These are phyloP conservation scores for Lucilia sericata DNA, from an alignment of 1,140 invertebrate species.

Conservation along the genomic window DNA sequence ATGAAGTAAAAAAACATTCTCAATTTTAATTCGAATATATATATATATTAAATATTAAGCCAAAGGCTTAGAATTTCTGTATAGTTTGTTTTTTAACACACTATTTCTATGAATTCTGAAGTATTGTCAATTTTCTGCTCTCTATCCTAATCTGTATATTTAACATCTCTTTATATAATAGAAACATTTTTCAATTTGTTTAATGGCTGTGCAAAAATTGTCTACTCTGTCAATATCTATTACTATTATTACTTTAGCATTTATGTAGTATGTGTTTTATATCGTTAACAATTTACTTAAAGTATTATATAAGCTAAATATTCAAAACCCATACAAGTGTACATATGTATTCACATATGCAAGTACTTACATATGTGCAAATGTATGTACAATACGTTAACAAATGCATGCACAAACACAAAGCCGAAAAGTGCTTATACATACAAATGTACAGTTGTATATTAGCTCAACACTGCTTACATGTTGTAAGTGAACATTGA, in stretches of 20 bases:
- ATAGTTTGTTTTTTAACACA: no score
- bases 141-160: no score
- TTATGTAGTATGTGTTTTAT: neutral
- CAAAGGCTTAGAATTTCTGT: no score
- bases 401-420: no score
- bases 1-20: no score
- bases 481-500: conserved; percentile 18
- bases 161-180: neutral
- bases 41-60: no score
- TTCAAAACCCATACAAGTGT: neutral
- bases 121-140: no score
- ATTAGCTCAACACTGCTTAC: conserved; percentile 11
- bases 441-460: neutral
- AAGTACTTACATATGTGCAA: neutral
- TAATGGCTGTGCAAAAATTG: neutral
- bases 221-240: neutral
- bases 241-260: neutral
- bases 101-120: no score
- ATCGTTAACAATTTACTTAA: conserved; percentile 17
- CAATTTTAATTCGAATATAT: no score
- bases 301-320: conserved; percentile 12
- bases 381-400: neutral
- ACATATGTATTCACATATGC: neutral
- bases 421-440: neutral
- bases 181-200: conserved; percentile 16